phyloP scores from a whole-genome alignment of 2,113 vertebrate genomes.

The Mionectes macconnelli region DNA sequence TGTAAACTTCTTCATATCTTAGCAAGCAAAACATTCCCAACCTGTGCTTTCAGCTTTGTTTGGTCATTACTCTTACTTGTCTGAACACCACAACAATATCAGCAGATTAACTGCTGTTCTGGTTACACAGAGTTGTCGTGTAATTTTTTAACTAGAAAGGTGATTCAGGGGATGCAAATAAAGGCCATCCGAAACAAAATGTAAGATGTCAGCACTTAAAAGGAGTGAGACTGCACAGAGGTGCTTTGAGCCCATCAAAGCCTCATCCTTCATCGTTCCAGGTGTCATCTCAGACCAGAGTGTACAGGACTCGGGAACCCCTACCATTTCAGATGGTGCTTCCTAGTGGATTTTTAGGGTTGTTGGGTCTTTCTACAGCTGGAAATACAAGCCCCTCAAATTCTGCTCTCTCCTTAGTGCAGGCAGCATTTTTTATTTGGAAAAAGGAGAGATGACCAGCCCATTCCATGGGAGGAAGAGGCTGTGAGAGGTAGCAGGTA shows the following conservation, averaged over 20 bases:
- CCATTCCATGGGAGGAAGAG: not conserved
- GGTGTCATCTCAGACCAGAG: not conserved
- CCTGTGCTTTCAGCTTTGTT: not conserved
- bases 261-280: not conserved
- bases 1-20: not conserved
- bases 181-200: not conserved
- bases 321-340: not conserved
- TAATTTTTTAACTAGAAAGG: conserved; percentile 25
- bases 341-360: not conserved
- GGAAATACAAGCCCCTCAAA: not conserved
- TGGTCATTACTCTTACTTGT: not conserved
- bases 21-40: not conserved
- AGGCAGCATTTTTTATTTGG: not conserved
- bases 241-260: not conserved
- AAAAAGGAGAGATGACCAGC: not conserved
- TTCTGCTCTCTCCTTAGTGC: not conserved
- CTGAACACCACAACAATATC: not conserved
- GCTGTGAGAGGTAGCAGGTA: not conserved
- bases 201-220: not conserved
- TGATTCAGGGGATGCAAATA: not conserved
- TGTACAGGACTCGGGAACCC: not conserved
- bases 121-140: not conserved
- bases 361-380: not conserved
- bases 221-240: not conserved
- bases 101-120: not conserved